Evolutionary conservation across 1,140 invertebrate species (phyloP), one percentile per base, ranked within the genome.

Genomic region (Drosophila nikananu): DNA sequence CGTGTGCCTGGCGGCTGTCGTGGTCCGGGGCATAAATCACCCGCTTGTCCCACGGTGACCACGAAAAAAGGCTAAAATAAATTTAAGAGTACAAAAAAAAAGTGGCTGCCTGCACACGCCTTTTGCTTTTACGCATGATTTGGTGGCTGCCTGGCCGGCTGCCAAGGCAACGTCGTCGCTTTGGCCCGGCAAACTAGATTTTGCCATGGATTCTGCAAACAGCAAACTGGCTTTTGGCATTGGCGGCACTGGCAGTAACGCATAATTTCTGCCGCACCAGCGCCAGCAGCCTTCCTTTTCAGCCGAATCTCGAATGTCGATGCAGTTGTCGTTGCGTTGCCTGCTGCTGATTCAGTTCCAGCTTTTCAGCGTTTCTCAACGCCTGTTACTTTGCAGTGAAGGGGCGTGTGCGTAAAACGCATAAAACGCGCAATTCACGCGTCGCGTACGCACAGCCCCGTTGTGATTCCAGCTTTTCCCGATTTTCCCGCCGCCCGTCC

Each of bases 321-420:
- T 77, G 79, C 64, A 70, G 78, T 75, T 82, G 81, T 81, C 74
- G 80, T 66, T 67, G 66, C 49, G 71, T 32, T 25, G 55, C 51
- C 51, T 39, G 72, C 65, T 39, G 59, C 64, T 46, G 41, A 64
- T 41, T 48, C 60, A 39, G 44, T 37, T 66, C 48, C 64, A 61
- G 68, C 37, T 54, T 37, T 62, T 66, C 70, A 63, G 76, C 67
- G 75, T 91, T 86, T 92, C 90, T 92, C 62, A 79, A 92, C 91
- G 91, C 91, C 91, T 92, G 91, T 87, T 92, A 92, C 86, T 92
- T 92, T 80, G 77, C 62, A 91, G 89, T 89, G 83, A 91, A 91
- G 84, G 89, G 89, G 89, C 89, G 89, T 91, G 89, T 91, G 89
- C 89, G 89, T 91, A 91, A 79, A 84, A 75, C 68, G 81, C 81